A percentile compares a stretch with the other conserved stretches of the same genome.
Conservation (phyloP, 2,797 vertebrate genomes). For the Gastrophryne carolinensis region DNA sequence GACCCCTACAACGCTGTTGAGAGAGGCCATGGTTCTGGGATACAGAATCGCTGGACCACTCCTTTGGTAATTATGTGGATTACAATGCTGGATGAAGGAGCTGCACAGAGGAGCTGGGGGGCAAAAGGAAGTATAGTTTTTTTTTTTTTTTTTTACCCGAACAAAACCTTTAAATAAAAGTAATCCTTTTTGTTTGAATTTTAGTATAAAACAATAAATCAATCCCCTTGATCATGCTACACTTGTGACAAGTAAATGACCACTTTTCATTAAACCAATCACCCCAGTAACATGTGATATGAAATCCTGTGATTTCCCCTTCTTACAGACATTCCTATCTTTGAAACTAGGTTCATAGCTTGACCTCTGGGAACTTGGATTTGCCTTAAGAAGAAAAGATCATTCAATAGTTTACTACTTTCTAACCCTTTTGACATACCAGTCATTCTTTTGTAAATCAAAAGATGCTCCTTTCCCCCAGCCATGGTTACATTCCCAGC, state of each 20-base stretch:
- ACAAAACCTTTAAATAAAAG: too few species aligned
- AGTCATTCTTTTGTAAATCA: conserved; percentile 8
- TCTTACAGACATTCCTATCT: neutral
- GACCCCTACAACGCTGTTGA: too few species aligned
- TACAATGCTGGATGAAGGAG: too few species aligned
- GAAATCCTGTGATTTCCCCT: neutral
- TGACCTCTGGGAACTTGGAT: neutral
- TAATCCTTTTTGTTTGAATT: too few species aligned
- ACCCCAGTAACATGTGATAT: neutral
- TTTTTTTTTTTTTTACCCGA: too few species aligned
- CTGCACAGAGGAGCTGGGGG: too few species aligned
- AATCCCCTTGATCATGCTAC: too few species aligned
- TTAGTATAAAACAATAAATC: too few species aligned
- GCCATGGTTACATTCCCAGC: neutral
- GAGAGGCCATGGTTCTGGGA: too few species aligned
- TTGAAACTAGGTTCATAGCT: neutral
- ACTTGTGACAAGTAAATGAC: neutral
- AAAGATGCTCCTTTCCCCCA: neutral
- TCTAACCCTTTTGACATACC: neutral
- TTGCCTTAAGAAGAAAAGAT: neutral
- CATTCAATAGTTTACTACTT: neutral
- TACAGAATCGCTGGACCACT: too few species aligned
- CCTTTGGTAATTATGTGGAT: too few species aligned
- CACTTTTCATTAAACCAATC: neutral
- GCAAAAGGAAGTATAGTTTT: too few species aligned